Evolutionary conservation across 2,113 vertebrate species (phyloP).

Genomic region (Oophaga pumilio): DNA sequence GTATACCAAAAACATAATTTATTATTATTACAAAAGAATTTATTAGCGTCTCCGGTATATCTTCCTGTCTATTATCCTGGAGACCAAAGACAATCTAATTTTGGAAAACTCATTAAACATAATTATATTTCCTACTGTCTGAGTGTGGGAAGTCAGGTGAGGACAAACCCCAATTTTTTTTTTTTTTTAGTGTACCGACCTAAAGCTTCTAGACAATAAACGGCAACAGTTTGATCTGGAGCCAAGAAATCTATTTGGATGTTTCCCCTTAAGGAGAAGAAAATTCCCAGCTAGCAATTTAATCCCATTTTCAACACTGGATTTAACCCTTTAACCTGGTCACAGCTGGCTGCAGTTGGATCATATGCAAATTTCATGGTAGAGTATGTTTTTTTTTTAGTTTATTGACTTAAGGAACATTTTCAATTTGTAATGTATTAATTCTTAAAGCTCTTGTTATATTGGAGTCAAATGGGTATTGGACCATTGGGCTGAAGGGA

Average conservation of each 20-base stretch:
- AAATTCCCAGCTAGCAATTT: slow-evolving; percentile 45
- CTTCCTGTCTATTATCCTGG: not conserved
- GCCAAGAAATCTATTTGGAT: slow-evolving; percentile 51
- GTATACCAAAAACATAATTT: too few relatives aligned
- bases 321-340: slow-evolving; percentile 14
- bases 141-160: slow-evolving; percentile 34
- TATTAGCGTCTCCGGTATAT: too few relatives aligned
- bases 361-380: not conserved
- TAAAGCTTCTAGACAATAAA: slow-evolving; percentile 37
- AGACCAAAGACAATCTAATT: not conserved
- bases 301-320: slow-evolving; percentile 12
- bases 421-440: not conserved
- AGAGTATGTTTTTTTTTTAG: not conserved
- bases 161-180: slow-evolving; percentile 25
- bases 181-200: not conserved
- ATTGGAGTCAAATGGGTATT: not conserved
- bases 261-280: slow-evolving; percentile 54
- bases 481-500: not conserved
- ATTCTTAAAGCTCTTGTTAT: not conserved
- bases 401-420: not conserved
- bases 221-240: slow-evolving; percentile 35
- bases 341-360: not conserved
- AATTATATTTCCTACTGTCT: slow-evolving; percentile 11
- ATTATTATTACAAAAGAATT: too few relatives aligned
- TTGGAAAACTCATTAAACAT: not conserved